phyloP scores from a whole-genome alignment of 2,888 invertebrate genomes.

The Athalia circularis region DNA sequence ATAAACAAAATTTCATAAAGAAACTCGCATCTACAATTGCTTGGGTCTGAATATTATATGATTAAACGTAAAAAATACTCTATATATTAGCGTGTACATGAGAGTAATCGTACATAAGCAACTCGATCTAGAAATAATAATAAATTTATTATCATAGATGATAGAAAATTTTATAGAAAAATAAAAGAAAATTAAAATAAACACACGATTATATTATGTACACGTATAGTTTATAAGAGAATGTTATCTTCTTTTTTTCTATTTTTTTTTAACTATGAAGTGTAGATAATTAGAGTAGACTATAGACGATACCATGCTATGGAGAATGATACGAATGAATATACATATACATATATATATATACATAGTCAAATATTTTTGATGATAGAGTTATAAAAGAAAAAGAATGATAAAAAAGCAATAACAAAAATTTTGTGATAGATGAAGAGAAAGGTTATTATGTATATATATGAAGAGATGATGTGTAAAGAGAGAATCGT shows the following conservation, averaged over 20 bases:
- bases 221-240: too few relatives aligned
- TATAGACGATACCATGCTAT: too few relatives aligned
- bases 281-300: too few relatives aligned
- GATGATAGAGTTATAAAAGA: not conserved
- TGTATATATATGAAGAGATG: too few relatives aligned
- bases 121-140: not conserved
- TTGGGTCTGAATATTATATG: too few relatives aligned
- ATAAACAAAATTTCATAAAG: too few relatives aligned
- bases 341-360: not conserved
- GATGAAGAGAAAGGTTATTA: not conserved
- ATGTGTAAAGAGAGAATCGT: slow-evolving; percentile 6
- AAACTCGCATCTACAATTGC: too few relatives aligned
- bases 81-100: too few relatives aligned
- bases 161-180: not conserved
- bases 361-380: not conserved
- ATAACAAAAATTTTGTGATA: not conserved
- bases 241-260: too few relatives aligned
- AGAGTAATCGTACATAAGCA: slow-evolving; percentile 14
- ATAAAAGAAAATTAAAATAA: not conserved
- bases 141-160: not conserved
- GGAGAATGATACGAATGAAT: not conserved
- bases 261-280: too few relatives aligned
- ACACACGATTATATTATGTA: not conserved
- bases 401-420: not conserved
- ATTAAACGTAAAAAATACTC: not conserved